A percentile compares a stretch with the other conserved stretches of the same genome.
Evolutionary conservation across 2,797 vertebrate species (phyloP).

Genomic region (Carcharodon carcharias): DNA sequence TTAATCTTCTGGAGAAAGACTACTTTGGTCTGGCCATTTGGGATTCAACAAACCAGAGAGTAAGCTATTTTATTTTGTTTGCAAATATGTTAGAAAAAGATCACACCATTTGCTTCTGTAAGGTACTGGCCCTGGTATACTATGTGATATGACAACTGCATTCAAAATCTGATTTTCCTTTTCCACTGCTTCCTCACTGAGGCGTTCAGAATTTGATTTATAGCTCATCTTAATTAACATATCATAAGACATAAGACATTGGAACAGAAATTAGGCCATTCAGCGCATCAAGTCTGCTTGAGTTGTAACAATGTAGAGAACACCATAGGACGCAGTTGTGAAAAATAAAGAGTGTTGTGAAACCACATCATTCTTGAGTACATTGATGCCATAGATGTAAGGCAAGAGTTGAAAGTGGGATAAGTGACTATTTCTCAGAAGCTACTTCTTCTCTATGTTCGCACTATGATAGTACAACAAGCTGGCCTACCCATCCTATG

Average conservation of each 20-base stretch:
- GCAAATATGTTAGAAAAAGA: background rate
- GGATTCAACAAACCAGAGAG: constrained; percentile 74
- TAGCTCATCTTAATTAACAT: background rate
- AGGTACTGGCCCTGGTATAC: background rate
- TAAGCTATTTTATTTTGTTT: constrained; percentile 48
- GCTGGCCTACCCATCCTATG: background rate
- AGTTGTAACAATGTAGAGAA: background rate
- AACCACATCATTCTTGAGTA: background rate
- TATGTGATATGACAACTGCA: background rate
- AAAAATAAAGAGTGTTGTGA: background rate
- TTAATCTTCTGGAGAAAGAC: constrained; percentile 93
- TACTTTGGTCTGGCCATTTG: constrained; percentile 86
- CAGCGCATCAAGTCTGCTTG: background rate
- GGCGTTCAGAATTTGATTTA: background rate
- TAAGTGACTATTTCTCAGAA: background rate
- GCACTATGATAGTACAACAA: background rate
- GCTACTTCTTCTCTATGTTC: background rate
- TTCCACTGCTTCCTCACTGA: background rate
- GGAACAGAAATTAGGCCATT: too few relatives aligned
- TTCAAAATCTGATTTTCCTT: background rate
- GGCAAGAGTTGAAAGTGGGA: background rate
- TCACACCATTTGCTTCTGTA: background rate
- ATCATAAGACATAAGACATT: background rate
- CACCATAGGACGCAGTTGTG: background rate
- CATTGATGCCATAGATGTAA: background rate